Base-by-base conservation (phyloP, 2,888 invertebrate species). In the Polydrusus cervinus region DNA sequence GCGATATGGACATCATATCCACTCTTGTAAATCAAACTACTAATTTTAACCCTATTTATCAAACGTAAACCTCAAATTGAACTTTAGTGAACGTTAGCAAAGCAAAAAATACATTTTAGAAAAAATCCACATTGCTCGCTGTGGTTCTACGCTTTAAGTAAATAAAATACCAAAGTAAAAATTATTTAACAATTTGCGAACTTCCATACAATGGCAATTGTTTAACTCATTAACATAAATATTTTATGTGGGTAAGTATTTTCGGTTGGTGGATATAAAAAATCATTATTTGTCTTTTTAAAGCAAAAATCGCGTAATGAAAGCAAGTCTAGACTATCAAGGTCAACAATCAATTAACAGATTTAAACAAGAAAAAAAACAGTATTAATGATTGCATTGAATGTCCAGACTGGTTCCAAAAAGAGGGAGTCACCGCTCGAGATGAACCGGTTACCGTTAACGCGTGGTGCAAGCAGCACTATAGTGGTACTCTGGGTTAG, bases 251-350 rank as follows among this genome's bases (percentile, higher is more conserved):
- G 70, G 64, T 62, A 34, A 30, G 40, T 53, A 70, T 60, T 70
- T 70, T 70, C 51, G 70, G 47, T 38, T 61, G 61, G 47, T 40
- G 49, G 60, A 14, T 70, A 49, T 51, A 40, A 53, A 55, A 61
- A 61, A 61, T 45, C 57, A 53, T 53, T 53, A 61, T 62, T 61
- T 70, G 61, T 62, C 51, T 69, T 70, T 70, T 70, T 70, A 43
- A 14, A 11, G 16, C 64, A 64, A 76, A 76, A 72, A 45, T 20
- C 30, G 67, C 57, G 66, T 64, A 74, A 71, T 74, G 68, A 77
- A 71, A 77, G 68, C 65, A 40, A 71, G 77, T 77, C 77, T 77
- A 77, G 77, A 77, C 77, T 67, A 68, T 71, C 77, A 77, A 77
- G 77, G 77, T 70, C 77, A 53, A 57, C 64, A 77, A 74, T 77